A percentile compares a stretch with the other conserved stretches of the same genome.
These are phyloP conservation scores for Notolepis coatsorum DNA, from an alignment of 2,797 vertebrate species.

Conservation along the genomic window DNA sequence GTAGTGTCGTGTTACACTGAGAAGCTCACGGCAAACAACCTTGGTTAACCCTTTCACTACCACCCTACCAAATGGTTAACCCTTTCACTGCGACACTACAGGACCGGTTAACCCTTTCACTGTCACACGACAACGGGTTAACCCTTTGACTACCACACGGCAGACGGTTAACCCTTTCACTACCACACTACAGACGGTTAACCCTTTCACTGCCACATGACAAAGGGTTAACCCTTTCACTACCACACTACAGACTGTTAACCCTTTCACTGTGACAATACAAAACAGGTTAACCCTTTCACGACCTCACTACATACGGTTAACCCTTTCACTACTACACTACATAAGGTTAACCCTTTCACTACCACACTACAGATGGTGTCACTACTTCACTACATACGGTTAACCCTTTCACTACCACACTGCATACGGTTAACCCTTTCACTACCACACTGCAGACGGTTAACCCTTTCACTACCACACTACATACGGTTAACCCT, in stretches of 20 bases:
- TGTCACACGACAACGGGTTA: conserved; percentile 70
- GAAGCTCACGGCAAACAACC: no score
- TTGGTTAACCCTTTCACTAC: conserved; percentile 28
- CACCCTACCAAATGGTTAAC: conserved; percentile 13
- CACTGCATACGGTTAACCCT: conserved; percentile 31
- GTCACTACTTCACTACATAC: no score
- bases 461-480: background rate
- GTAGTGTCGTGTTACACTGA: conserved; percentile 73
- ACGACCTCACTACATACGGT: background rate
- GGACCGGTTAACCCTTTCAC: conserved; percentile 14
- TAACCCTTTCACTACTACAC: conserved; percentile 41
- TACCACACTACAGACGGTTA: conserved; percentile 7
- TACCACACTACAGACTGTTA: conserved; percentile 7
- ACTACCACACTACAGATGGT: conserved; percentile 12
- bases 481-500: conserved; percentile 7
- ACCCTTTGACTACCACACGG: no score
- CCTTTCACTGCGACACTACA: background rate
- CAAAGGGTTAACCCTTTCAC: no score
- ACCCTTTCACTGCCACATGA: conserved; percentile 53
- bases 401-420: conserved; percentile 29
- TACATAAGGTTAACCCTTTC: conserved; percentile 64
- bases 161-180: background rate
- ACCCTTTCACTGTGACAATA: conserved; percentile 52
- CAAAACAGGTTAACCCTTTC: no score
- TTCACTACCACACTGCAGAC: conserved; percentile 11